A percentile compares a stretch with the other conserved stretches of the same genome.
Evolutionary conservation across 2,797 vertebrate genomes (phyloP).

Genomic region (Etheostoma nigrum): DNA sequence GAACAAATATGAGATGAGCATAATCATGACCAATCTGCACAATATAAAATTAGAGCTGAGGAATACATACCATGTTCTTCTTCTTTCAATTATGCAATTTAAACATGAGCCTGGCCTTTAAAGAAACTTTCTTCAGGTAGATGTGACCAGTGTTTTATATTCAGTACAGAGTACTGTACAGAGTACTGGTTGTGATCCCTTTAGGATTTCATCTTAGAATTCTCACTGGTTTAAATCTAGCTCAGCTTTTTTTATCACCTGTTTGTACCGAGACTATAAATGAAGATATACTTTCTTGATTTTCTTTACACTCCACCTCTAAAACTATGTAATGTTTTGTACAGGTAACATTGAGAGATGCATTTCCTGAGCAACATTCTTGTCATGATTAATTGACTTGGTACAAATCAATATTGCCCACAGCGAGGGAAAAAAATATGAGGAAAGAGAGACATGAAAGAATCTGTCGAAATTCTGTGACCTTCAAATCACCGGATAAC

Average conservation of each 20-base stretch:
- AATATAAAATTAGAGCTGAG: not conserved
- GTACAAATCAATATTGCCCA: constrained; percentile 74
- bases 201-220: not conserved
- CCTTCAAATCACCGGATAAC: constrained; percentile 76
- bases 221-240: not conserved
- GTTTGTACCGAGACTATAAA: not conserved
- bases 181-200: not conserved
- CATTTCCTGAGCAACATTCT: constrained; percentile 51
- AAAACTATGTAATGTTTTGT: constrained; percentile 25
- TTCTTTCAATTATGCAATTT: constrained; percentile 15
- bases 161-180: not conserved
- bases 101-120: not conserved
- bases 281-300: constrained; percentile 1
- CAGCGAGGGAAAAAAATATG: constrained; percentile 31
- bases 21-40: constrained; percentile 13
- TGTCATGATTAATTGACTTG: constrained; percentile 77
- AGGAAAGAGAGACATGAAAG: constrained; percentile 59
- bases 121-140: not conserved
- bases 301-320: constrained; percentile 13
- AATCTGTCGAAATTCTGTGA: constrained; percentile 72
- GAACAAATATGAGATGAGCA: constrained; percentile 13
- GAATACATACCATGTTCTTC: not conserved
- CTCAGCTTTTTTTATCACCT: not conserved
- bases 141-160: not conserved
- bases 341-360: constrained; percentile 46